Base-by-base conservation (phyloP, 2,797 vertebrate genomes). In the Chrosomus eos region DNA sequence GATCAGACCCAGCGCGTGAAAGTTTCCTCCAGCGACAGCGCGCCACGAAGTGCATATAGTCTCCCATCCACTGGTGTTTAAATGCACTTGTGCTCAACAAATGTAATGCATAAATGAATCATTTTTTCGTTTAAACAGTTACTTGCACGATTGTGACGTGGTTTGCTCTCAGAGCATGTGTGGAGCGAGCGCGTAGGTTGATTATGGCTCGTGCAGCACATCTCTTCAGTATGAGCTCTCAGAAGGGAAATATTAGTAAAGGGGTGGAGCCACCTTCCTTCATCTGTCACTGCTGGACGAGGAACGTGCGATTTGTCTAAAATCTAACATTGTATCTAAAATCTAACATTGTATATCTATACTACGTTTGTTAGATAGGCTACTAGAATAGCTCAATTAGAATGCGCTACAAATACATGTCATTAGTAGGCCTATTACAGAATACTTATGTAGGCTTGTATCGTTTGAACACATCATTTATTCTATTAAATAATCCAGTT, bases 161-260 rank as follows among this genome's bases (percentile, higher is more conserved):
- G 14, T 80, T 83, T 70, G 10, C 36, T 74, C 36, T 60, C 53
- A 51, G 58, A 23, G 71, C 53, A 66, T 62, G 43, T 58, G 78
- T 28, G 28, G 66, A 67, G 60, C 78, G 40, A 77, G 67, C 73
- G 31, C 73, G 48, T 81, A 40, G 43, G 60, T 83, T 74, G 28
- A 26, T 71, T 18, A 7, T 45, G 14, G 1, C 21, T 64, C 64
- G 66, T 83, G 48, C 81, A 70, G 51, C 73, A 80, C 72, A 86
- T 82, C 38, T 83, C 74, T 68, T 74, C 74, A 78, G 67, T 86
- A 87, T 89, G 91, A 89, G 90, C 77, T 80, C 73, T 26, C 21
- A 60, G 72, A 84, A 45, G 81, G 77, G 68, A 79, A 62, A 38
- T 45, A 86, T 48, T 86, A 79, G 88, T 86, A 82, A 80, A 88